A percentile compares a stretch with the other conserved stretches of the same genome.
phyloP scores from a whole-genome alignment of 2,113 vertebrate species.

The Piaya cayana region DNA sequence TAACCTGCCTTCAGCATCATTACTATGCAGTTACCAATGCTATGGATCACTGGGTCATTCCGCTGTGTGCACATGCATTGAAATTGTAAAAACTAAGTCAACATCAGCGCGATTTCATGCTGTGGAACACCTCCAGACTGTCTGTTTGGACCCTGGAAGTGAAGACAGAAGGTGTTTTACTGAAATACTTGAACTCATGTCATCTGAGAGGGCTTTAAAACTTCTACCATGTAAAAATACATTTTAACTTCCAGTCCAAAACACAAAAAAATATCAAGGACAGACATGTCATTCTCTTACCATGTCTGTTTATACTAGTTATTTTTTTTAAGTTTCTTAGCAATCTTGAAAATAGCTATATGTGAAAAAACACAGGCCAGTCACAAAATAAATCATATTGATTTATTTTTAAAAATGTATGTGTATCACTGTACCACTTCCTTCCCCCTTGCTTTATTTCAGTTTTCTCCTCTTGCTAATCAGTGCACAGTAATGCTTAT shows the following conservation, averaged over 20 bases:
- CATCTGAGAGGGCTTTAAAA: neutral
- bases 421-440: neutral
- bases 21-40: neutral
- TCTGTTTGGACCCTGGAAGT: neutral
- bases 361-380: neutral
- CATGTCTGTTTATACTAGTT: neutral
- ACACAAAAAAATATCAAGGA: neutral
- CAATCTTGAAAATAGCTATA: neutral
- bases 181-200: neutral
- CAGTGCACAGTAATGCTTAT: neutral
- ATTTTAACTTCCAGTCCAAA: neutral
- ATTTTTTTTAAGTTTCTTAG: neutral
- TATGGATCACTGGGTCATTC: fast-evolving
- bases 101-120: fast-evolving
- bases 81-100: neutral
- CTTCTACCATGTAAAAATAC: neutral
- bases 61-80: fast-evolving
- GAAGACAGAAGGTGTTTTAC: neutral
- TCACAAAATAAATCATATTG: neutral
- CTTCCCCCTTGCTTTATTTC: neutral
- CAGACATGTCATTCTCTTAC: fast-evolving
- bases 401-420: neutral
- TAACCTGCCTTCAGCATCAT: neutral
- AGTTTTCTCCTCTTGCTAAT: neutral
- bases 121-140: neutral